These are phyloP conservation scores for Rhinichthys klamathensis DNA, from an alignment of 2,113 vertebrate species.

Conservation along the genomic window DNA sequence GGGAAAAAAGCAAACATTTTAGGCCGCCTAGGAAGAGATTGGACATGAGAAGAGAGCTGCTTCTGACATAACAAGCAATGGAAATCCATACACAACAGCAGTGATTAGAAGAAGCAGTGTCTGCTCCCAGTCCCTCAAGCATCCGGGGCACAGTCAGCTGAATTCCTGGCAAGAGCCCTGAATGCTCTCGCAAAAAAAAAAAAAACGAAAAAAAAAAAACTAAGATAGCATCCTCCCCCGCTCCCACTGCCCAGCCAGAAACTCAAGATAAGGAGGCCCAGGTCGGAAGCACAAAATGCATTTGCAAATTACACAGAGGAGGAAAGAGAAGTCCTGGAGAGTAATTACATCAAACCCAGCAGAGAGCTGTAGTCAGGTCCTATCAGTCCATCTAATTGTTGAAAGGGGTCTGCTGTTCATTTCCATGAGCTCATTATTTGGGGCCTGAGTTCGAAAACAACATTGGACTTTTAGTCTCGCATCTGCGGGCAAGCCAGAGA, in stretches of 20 bases:
- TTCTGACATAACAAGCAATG: constrained; percentile 57
- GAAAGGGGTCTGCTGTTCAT: constrained; percentile 60
- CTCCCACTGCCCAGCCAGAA: constrained; percentile 45
- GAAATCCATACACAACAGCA: constrained; percentile 61
- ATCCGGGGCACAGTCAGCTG: constrained; percentile 53
- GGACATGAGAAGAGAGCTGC: constrained; percentile 58
- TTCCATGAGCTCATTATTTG: constrained; percentile 63
- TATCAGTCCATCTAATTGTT: constrained; percentile 61
- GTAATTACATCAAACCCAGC: constrained; percentile 61
- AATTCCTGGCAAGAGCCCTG: constrained; percentile 49
- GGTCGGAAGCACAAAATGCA: constrained; percentile 64
- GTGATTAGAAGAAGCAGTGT: constrained; percentile 57
- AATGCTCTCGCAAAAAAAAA: constrained; percentile 52
- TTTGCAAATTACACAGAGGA: constrained; percentile 63
- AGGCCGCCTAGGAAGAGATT: constrained; percentile 63
- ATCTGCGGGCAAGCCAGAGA: constrained; percentile 58
- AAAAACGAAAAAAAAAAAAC: constrained; percentile 22
- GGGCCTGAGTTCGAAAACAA: constrained; percentile 58
- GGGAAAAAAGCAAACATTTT: constrained; percentile 69
- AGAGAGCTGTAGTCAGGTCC: constrained; percentile 53
- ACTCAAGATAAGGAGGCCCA: constrained; percentile 62
- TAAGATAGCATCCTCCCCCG: constrained; percentile 58
- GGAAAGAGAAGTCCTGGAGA: constrained; percentile 58
- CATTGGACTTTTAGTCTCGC: constrained; percentile 55
- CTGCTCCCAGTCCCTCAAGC: constrained; percentile 54